Conservation (phyloP, 2,888 invertebrate genomes). For the Thera obeliscata region DNA sequence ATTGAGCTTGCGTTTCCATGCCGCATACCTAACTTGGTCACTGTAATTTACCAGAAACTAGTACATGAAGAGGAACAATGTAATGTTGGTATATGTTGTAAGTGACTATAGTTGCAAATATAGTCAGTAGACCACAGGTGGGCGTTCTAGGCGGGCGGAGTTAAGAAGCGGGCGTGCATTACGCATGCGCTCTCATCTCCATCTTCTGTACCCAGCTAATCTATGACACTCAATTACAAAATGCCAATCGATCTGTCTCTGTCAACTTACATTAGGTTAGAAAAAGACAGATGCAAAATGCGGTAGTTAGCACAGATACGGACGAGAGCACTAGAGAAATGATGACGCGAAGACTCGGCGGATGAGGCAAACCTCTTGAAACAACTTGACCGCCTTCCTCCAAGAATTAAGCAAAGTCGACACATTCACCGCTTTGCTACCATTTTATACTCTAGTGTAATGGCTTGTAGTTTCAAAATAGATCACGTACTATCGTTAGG, state of each 20-base stretch:
- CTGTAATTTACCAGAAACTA: constrained; percentile 4
- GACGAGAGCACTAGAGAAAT: constrained; percentile 64
- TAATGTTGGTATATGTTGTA: constrained; percentile 34
- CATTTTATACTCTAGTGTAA: constrained; percentile 37
- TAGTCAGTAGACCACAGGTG: constrained; percentile 74
- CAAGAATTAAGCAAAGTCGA: constrained; percentile 67
- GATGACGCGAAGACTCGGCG: constrained; percentile 65
- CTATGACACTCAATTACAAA: constrained; percentile 56
- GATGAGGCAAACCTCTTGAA: constrained; percentile 63
- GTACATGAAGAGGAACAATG: constrained; percentile 12
- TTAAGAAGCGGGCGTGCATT: constrained; percentile 67
- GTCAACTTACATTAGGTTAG: constrained; percentile 61
- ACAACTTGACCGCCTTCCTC: constrained; percentile 77
- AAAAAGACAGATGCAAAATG: constrained; percentile 64
- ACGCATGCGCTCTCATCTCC: constrained; percentile 72
- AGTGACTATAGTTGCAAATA: constrained; percentile 50
- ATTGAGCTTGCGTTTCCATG: constrained; percentile 4
- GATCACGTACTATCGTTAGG: constrained; percentile 31
- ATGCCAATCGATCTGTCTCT: constrained; percentile 63
- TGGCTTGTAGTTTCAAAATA: constrained; percentile 40
- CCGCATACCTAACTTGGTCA: constrained; percentile 3
- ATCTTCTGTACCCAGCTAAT: constrained; percentile 56
- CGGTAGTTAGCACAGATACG: constrained; percentile 59
- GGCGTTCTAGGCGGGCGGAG: constrained; percentile 77
- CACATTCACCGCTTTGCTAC: constrained; percentile 51